A percentile compares a stretch with the other conserved stretches of the same genome.
Evolutionary conservation across 2,797 vertebrate genomes (phyloP).

Genomic region (Typhlichthys eigenmanni): DNA sequence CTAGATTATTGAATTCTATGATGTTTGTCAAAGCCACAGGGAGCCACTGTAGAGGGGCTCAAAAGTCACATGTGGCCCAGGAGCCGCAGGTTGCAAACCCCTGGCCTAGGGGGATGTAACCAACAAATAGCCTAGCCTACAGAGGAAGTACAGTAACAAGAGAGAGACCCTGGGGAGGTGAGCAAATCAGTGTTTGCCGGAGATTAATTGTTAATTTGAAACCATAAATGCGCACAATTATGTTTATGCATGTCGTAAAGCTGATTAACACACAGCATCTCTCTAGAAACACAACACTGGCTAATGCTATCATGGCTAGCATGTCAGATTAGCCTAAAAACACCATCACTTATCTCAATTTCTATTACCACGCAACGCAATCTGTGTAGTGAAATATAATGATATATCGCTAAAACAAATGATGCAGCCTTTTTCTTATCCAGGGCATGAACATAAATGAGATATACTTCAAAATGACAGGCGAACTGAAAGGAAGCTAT

Average conservation of each 20-base stretch:
- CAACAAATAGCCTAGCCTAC: too few relatives aligned
- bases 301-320: slow-evolving; percentile 45
- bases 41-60: too few relatives aligned
- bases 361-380: slow-evolving; percentile 32
- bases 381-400: slow-evolving; percentile 31
- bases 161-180: slow-evolving; percentile 2
- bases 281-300: slow-evolving; percentile 34
- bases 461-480: slow-evolving; percentile 10
- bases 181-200: slow-evolving; percentile 46
- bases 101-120: too few relatives aligned
- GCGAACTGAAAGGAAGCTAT: neutral
- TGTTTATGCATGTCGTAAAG: slow-evolving; percentile 62
- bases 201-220: slow-evolving; percentile 65
- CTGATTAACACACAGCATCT: slow-evolving; percentile 54
- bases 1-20: too few relatives aligned
- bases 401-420: slow-evolving; percentile 31
- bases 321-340: slow-evolving; percentile 47
- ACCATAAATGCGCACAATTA: slow-evolving; percentile 63
- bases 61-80: too few relatives aligned
- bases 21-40: too few relatives aligned
- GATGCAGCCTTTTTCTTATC: slow-evolving; percentile 16
- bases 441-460: slow-evolving; percentile 17
- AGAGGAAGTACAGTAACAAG: neutral
- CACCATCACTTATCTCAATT: slow-evolving; percentile 38
- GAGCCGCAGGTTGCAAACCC: too few relatives aligned